Evolutionary conservation across 2,888 invertebrate species (phyloP), one percentile per base, ranked within the genome.

Genomic region (Drosophila tanythrix): DNA sequence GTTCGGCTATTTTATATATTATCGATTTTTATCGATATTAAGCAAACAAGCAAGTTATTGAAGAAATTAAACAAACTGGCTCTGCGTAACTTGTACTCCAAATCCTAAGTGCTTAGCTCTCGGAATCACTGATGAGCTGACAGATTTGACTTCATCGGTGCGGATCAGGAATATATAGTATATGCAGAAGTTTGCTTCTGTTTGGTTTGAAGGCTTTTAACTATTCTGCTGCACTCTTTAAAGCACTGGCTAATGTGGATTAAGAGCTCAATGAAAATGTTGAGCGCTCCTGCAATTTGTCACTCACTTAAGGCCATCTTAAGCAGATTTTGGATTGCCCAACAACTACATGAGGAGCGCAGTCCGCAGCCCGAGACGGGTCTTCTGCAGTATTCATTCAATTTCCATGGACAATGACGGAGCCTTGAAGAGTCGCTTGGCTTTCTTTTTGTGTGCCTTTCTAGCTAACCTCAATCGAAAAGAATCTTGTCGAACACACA

Each of bases 401-500:
- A 7, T 10, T 50, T 40, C 36, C 46, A 60, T 46, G 21, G 13
- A 4, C n/a, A 7, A 29, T 36, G 29, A 21, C 7, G 33, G 15
- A 11, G 38, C 15, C 33, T 62, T 61, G 63, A 64, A 35, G 13
- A 10, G 15, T 35, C 31, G 36, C 36, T 61, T 38, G 18, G 29
- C 33, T 64, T 65, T 33, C 27, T 27, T 36, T 38, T n/a, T 35
- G 51, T n/a, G 15, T n/a, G 11, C 8, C 33, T 35, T 58, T 52
- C 8, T 13, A 21, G n/a, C 13, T 10, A 57, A 56, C 67, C 62
- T 60, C 31, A 61, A 67, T 73, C 27, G 11, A 40, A 50, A 40
- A 13, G 35, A 56, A 31, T 31, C 29, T 51, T 48, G 40, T 59
- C 27, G 25, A 46, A 25, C 25, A 25, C 15, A 25, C 25, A 25